Evolutionary conservation across 2,113 vertebrate species (phyloP), one percentile per base, ranked within the genome.

Genomic region (Semicossyphus pulcher): DNA sequence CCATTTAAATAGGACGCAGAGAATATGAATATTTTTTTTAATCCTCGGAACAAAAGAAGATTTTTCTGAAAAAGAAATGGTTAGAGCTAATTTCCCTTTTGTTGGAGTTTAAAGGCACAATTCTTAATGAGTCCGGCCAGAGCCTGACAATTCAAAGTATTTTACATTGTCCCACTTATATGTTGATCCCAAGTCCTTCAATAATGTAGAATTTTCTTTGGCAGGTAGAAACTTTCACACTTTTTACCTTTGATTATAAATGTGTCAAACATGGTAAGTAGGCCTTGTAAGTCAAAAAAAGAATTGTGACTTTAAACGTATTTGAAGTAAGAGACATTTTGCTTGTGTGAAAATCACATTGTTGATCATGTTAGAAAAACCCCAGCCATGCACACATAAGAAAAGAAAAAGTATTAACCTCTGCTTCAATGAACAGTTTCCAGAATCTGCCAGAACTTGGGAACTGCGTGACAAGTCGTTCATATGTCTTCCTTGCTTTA

Each of bases 371-470:
- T 87, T 77, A 82, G 81, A 83, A 83, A 88, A 85, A 74, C 37
- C 81, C 81, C 88, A 85, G 78, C 78, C 91, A 92, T 92, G 90
- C 92, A 93, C 85, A 91, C 89, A 73, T 71, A 89, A 92, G 89
- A 94, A 95, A 77, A 80, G 21, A 52, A 89, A 84, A 87, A 71
- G 92, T 95, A 95, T 96, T 97, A 98, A 99, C 98, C 98, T 99
- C 98, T 80, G 98, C 98, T 97, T 99, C 97, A 96, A 99, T 99
- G 97, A 96, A 99, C 88, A 99, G 96, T 94, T 99, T 99, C 98
- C 98, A 99, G 97, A 99, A 99, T 96, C 98, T 95, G 95, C 98
- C 98, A 95, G 98, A 99, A 95, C 97, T 99, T 92, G 98, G 97
- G 95, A 99, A 99, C 95, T 99, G 98, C 86, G 96, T 95, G 95